These are phyloP conservation scores for Chymomyza costata DNA, from an alignment of 1,140 invertebrate genomes.

Conservation along the genomic window DNA sequence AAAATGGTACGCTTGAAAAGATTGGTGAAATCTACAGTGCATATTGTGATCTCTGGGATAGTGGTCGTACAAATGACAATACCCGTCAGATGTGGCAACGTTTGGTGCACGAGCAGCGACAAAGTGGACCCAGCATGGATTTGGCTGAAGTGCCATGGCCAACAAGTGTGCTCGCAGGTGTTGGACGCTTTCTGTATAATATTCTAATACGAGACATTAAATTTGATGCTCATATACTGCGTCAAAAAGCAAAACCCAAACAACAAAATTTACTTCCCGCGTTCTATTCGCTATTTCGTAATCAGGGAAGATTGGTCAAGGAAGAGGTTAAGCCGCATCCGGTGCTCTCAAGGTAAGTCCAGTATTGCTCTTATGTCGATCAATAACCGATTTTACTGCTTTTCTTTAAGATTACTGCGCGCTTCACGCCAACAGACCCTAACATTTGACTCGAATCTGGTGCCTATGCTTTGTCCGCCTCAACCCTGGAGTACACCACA, in stretches of 20 bases:
- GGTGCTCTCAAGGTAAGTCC: slow-evolving; percentile 77
- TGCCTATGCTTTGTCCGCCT: slow-evolving; percentile 88
- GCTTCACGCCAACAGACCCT: slow-evolving; percentile 81
- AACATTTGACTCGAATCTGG: slow-evolving; percentile 81
- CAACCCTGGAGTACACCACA: slow-evolving; percentile 83
- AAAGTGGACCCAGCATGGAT: slow-evolving; percentile 80
- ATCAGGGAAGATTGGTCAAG: slow-evolving; percentile 79
- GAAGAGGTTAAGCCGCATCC: slow-evolving; percentile 93
- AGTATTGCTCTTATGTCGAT: background rate
- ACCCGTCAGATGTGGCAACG: slow-evolving; percentile 85
- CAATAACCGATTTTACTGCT: background rate
- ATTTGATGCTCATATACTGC: slow-evolving; percentile 83
- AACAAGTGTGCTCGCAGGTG: slow-evolving; percentile 76
- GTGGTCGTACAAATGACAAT: slow-evolving; percentile 77
- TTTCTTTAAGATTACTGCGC: slow-evolving; percentile 81
- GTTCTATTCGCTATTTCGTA: slow-evolving; percentile 88
- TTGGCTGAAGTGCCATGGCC: slow-evolving; percentile 81
- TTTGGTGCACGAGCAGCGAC: slow-evolving; percentile 77
- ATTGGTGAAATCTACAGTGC: slow-evolving; percentile 80
- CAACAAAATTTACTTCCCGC: slow-evolving; percentile 80
- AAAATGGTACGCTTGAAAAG: slow-evolving; percentile 82
- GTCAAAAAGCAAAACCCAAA: slow-evolving; percentile 74
- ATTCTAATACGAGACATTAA: slow-evolving; percentile 91
- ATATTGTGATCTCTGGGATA: slow-evolving; percentile 84
- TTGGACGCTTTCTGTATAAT: slow-evolving; percentile 91